Conservation (phyloP, 2,888 invertebrate genomes). For the Spodoptera picta region DNA sequence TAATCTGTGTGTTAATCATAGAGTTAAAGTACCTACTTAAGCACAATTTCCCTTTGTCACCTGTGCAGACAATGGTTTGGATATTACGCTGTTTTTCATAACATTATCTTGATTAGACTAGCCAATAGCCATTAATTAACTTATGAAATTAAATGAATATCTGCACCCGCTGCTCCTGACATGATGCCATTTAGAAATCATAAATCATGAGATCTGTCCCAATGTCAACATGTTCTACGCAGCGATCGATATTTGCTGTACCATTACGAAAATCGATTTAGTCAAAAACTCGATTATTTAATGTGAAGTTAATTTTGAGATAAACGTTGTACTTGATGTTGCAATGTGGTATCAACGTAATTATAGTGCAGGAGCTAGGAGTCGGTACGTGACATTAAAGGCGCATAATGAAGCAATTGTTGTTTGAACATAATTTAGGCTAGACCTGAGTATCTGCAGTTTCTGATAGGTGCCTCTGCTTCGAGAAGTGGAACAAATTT, state of each 20-base stretch:
- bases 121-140: too few relatives aligned
- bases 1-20: too few relatives aligned
- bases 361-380: constrained; percentile 11
- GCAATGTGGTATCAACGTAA: constrained; percentile 33
- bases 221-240: constrained; percentile 8
- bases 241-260: constrained; percentile 1
- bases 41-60: too few relatives aligned
- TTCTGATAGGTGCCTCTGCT: too few relatives aligned
- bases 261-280: constrained; percentile 40
- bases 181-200: background rate
- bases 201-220: constrained; percentile 3
- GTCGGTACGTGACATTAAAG: constrained; percentile 4
- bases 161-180: background rate
- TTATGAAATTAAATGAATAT: too few relatives aligned
- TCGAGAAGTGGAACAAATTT: too few relatives aligned
- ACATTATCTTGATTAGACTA: too few relatives aligned
- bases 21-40: too few relatives aligned
- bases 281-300: constrained; percentile 16
- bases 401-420: background rate
- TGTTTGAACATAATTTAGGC: background rate
- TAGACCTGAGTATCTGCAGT: too few relatives aligned
- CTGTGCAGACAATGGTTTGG: too few relatives aligned
- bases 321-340: constrained; percentile 31
- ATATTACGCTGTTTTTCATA: too few relatives aligned
- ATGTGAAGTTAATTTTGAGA: constrained; percentile 24